Conservation (phyloP, 2,888 invertebrate genomes). For the Leptothorax acervorum region DNA sequence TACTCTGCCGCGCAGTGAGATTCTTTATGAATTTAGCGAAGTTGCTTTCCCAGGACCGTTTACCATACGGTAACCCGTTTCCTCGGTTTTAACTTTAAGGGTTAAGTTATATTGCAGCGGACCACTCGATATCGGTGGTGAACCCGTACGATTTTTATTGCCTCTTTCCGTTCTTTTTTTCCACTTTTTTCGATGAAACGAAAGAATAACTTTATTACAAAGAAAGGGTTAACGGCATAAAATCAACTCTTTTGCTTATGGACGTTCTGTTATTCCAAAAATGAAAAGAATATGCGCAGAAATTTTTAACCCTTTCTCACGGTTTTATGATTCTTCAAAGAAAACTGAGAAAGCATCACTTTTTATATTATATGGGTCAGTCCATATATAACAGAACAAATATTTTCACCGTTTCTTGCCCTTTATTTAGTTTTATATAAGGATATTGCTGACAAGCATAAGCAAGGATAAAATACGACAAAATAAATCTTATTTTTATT, state of each 20-base stretch:
- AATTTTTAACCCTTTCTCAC: slow-evolving; percentile 56
- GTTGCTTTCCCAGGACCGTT: slow-evolving; percentile 51
- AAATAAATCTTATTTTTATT: neutral
- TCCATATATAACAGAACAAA: slow-evolving; percentile 41
- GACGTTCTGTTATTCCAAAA: slow-evolving; percentile 51
- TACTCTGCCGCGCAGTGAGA: slow-evolving; percentile 70
- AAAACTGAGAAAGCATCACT: slow-evolving; percentile 51
- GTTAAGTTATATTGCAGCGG: slow-evolving; percentile 73
- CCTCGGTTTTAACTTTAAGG: slow-evolving; percentile 69
- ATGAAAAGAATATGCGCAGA: neutral
- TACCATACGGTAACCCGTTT: slow-evolving; percentile 68
- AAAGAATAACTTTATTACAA: slow-evolving; percentile 81
- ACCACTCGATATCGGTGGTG: slow-evolving; percentile 42
- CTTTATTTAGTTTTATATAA: neutral
- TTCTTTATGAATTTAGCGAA: slow-evolving; percentile 83
- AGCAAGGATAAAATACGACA: neutral
- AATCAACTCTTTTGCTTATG: slow-evolving; percentile 77
- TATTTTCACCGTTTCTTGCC: slow-evolving; percentile 66
- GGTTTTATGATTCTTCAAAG: slow-evolving; percentile 73
- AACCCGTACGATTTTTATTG: slow-evolving; percentile 65
- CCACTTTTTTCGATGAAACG: slow-evolving; percentile 50
- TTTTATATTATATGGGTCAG: slow-evolving; percentile 68
- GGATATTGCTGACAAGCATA: neutral
- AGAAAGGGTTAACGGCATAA: slow-evolving; percentile 81
- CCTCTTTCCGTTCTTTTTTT: slow-evolving; percentile 51